Base-by-base conservation (phyloP, 2,888 invertebrate genomes). In the Germaria angustata region DNA sequence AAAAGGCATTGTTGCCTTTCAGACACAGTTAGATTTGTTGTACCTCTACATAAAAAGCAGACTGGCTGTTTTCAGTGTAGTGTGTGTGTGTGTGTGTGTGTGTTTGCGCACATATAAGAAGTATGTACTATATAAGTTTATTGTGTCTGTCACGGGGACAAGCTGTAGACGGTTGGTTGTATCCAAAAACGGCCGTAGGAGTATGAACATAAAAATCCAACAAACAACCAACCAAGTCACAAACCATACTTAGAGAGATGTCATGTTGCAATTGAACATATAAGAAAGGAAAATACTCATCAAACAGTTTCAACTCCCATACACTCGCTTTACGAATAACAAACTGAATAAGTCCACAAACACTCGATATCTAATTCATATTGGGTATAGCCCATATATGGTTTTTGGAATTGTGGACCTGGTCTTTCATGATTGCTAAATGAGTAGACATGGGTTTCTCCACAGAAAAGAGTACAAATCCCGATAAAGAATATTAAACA, bases 101-200 rank as follows among this genome's bases (percentile, higher is more conserved):
- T 39, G 17, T 1, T 1, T 39, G 13, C 17, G 13, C 7, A 13
- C 3, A 32, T 28, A 1, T 8, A 36, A 13, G 0, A 49, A 4
- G 4, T 24, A 24, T 24, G 11, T n/a, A n/a, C 4, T 17, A 22
- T 44, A 15, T 34, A 20, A 34, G 46, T 17, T 15, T 41, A 51
- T 61, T 61, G 7, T 73, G 66, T n/a, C 59, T 73, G 72, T 68
- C 59, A 80, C 66, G 65, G 63, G 80, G 49, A 80, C 63, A 80
- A 68, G 75, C 75, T 75, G 75, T 22, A 80, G 80, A 75, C 63
- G 63, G 63, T 75, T 80, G 61, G 80, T 57, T 49, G 55, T 53
- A 69, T 11, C 75, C 75, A 80, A 80, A 80, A 80, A 75, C 55
- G 80, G 75, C 68, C 63, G 75, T 80, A 80, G 75, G 75, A 75